Base-by-base conservation (phyloP, 2,113 vertebrate genomes). In the Eidolon helvum region DNA sequence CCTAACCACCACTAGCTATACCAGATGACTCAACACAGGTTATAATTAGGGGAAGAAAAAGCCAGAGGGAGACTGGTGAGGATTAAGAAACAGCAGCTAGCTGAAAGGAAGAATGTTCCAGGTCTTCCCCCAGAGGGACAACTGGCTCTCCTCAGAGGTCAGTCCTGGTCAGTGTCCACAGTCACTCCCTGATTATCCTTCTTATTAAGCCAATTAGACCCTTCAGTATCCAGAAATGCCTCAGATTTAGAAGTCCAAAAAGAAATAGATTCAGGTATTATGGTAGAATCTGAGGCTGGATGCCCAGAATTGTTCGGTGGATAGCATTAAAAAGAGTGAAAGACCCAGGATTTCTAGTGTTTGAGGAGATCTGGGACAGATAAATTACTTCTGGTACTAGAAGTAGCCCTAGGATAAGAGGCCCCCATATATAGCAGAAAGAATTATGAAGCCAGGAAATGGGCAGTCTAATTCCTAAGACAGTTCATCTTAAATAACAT, bases 1-100 rank as follows among this genome's bases (percentile, higher is more conserved):
- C 91, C 66, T 97, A 98, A 98, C 97, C 96, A 98, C 98, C 91
- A 94, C 85, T 71, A 96, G 91, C 94, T 96, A 35, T 68, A 92
- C 63, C 63, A 83, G 90, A 98, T 98, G 98, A 98, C 93, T 98
- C 97, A 98, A 91, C 95, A 59, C 96, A 96, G 97, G 82, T 97
- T 98, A 97, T 98, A 98, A 98, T 98, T 98, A 97, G 65, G 91
- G 97, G 93, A 95, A 93, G 92, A 77, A 91, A 38, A 74, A 86
- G 72, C 91, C 94, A 88, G 68, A 86, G 19, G 43, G 78, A 87
- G 80, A 74, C 84, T 88, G 68, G 80, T 86, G 15, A 89, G 85
- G 84, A 71, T 53, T 30, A 90, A 74, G 38, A 45, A 19, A 85
- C 90, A 78, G 94, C 92, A 87, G 78, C 72, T 66, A 85, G 68